Evolutionary conservation across 2,797 vertebrate species (phyloP), one percentile per base, ranked within the genome.

Genomic region (Psittacula echo): DNA sequence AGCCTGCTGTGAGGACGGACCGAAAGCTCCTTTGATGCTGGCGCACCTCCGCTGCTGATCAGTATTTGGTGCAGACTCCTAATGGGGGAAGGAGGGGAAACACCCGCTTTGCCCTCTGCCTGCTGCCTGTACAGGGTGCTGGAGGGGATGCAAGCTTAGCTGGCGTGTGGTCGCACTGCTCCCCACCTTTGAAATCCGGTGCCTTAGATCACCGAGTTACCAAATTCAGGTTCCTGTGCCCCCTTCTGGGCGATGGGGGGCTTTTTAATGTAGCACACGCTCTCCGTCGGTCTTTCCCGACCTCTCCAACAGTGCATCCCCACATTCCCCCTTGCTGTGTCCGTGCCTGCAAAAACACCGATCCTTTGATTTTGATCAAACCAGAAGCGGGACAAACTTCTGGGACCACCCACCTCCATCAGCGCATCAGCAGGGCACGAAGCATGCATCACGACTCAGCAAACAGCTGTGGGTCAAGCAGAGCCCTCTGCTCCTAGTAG

Each of bases 271-370:
- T 30, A 71, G 51, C 30, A 6, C n/a, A 26, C 23, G 10, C 37
- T 37, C 23, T 60, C n/a, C 34, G 5, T 42, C n/a, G 37, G 41
- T 8, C 39, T 10, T 10, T 20, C 41, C n/a, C 30, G 34, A 22
- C 6, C 4, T 7, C 5, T 21, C 4, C 6, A 39, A 51, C 45
- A 64, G 34, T 1, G 9, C 56, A 53, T 11, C 20, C 23, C 13
- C 37, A 5, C 23, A 0, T 50, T 87, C 19, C 30, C 27, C 65
- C 27, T 64, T 47, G 18, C 44, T 5, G 13, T 14, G 37, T 14
- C 62, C 2, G 0, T 37, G 50, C 18, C 45, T 50, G 34, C 21
- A 27, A 50, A 9, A 9, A 3, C 5, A 3, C 27, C 0, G 2
- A 8, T 27, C 21, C 18, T 22, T 26, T 2, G 7, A 14, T 30